A percentile compares a stretch with the other conserved stretches of the same genome.
These are phyloP conservation scores for Aspidiotus rigidus DNA, from an alignment of 2,888 invertebrate species.

Conservation along the genomic window DNA sequence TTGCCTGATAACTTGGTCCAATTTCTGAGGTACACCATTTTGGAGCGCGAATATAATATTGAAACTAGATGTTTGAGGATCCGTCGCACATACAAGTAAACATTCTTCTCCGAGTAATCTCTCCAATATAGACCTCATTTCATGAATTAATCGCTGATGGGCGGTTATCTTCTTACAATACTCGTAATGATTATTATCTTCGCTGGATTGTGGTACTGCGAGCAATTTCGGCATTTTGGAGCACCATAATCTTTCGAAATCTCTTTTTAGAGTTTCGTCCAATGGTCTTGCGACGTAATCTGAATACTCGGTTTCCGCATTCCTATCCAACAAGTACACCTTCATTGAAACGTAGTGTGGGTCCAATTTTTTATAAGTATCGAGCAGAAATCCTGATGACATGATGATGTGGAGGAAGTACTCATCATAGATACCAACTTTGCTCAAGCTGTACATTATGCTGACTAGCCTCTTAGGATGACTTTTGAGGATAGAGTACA, in stretches of 20 bases:
- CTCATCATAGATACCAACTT: neutral
- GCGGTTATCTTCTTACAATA: neutral
- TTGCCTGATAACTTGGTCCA: neutral
- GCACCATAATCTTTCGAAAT: neutral
- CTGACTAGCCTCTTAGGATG: constrained; percentile 10
- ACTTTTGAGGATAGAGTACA: neutral
- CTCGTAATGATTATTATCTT: neutral
- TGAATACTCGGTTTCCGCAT: constrained; percentile 4
- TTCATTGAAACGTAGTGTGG: neutral
- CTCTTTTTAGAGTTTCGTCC: neutral
- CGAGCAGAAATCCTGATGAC: neutral
- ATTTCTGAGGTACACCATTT: neutral
- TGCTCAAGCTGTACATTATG: neutral
- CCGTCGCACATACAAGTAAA: neutral
- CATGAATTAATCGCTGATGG: neutral
- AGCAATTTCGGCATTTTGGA: neutral
- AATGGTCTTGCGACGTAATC: constrained; percentile 5
- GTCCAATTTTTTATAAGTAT: constrained; percentile 9
- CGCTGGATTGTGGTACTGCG: neutral
- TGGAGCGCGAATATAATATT: neutral
- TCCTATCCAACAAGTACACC: neutral
- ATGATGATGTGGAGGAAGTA: neutral
- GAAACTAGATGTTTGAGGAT: neutral
- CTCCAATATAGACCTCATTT: neutral
- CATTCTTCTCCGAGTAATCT: neutral